Evolutionary conservation across 2,888 invertebrate species (phyloP).

Genomic region (Abrostola tripartita): DNA sequence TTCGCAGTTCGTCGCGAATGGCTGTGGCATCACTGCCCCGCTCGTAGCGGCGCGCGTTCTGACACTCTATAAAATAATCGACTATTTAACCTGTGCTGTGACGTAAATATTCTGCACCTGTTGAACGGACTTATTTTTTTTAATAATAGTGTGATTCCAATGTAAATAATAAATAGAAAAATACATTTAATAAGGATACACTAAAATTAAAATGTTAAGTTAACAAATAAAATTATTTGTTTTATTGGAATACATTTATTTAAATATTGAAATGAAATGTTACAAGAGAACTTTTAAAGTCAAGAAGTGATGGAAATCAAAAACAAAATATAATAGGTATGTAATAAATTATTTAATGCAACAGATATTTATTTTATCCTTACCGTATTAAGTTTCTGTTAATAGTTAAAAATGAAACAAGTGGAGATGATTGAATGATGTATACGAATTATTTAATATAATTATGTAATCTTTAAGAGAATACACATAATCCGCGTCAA

Average conservation of each 20-base stretch:
- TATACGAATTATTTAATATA: too few relatives aligned
- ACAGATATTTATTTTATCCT: not conserved
- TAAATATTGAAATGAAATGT: not conserved
- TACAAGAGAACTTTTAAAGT: not conserved
- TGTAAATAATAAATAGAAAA: conserved; percentile 14
- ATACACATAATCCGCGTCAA: too few relatives aligned
- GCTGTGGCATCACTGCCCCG: conserved; percentile 61
- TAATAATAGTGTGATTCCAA: conserved; percentile 31
- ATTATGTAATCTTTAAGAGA: too few relatives aligned
- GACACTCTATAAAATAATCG: conserved; percentile 69
- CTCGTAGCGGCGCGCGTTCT: conserved; percentile 62
- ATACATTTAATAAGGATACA: not conserved
- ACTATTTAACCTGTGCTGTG: conserved; percentile 72
- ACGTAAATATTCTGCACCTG: conserved; percentile 69
- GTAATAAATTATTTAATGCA: conserved; percentile 2
- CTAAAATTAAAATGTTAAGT: not conserved
- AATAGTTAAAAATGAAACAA: too few relatives aligned
- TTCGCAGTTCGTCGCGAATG: conserved; percentile 70
- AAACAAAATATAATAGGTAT: not conserved
- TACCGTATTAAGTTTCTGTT: not conserved
- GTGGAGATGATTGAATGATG: too few relatives aligned
- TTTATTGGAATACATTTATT: not conserved
- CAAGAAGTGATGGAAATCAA: not conserved
- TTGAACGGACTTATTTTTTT: conserved; percentile 60
- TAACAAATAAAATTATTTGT: not conserved